phyloP scores from a whole-genome alignment of 2,797 vertebrate species.

The Manis pentadactyla region DNA sequence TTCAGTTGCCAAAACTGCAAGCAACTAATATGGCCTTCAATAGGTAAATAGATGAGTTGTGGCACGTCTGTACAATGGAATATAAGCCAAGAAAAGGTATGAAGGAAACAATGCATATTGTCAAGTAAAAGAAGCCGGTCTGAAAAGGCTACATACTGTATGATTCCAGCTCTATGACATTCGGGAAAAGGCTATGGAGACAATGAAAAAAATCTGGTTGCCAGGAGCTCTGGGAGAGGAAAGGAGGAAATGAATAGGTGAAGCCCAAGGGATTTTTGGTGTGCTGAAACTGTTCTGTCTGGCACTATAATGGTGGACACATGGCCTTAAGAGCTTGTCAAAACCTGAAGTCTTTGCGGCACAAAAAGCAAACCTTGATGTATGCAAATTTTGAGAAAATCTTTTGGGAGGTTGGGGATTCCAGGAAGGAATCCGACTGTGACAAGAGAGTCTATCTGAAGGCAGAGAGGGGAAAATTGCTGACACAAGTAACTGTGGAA shows the following conservation, averaged over 20 bases:
- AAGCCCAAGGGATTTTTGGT: not conserved
- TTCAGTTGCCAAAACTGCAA: not conserved
- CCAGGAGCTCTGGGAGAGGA: not conserved
- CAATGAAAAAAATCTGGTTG: not conserved
- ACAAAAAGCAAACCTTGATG: not conserved
- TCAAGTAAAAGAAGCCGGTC: not conserved
- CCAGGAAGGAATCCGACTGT: not conserved
- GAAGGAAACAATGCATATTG: not conserved
- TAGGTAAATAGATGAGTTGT: not conserved
- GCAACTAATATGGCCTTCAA: not conserved
- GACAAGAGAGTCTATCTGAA: not conserved
- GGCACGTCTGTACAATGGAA: not conserved
- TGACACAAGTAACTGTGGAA: not conserved
- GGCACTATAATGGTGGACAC: not conserved
- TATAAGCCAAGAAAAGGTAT: not conserved
- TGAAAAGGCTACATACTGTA: not conserved
- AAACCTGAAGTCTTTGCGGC: not conserved
- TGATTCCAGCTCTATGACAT: not conserved
- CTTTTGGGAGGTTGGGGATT: not conserved
- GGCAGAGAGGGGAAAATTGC: fast-evolving
- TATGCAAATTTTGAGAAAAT: not conserved
- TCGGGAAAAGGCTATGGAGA: not conserved
- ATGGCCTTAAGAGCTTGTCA: not conserved
- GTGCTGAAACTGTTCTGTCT: not conserved
- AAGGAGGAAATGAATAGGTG: not conserved